phyloP scores from a whole-genome alignment of 2,113 vertebrate genomes.

The Peromyscus leucopus region DNA sequence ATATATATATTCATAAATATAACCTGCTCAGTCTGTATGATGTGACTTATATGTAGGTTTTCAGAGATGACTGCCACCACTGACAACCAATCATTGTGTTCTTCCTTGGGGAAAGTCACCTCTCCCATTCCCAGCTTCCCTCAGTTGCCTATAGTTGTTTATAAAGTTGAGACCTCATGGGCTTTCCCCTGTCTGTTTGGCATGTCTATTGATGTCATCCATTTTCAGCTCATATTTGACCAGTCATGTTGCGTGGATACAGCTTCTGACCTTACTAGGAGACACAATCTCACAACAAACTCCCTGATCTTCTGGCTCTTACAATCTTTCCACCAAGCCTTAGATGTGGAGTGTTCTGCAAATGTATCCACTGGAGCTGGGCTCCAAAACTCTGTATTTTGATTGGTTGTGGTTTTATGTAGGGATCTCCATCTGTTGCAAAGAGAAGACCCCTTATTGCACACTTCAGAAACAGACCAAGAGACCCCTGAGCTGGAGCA shows the following conservation, averaged over 20 bases:
- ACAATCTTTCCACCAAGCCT: background rate
- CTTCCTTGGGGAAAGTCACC: background rate
- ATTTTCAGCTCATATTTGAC: background rate
- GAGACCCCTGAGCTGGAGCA: background rate
- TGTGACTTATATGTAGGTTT: background rate
- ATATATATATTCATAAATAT: background rate
- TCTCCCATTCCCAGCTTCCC: background rate
- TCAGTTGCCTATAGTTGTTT: background rate
- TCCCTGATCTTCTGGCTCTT: background rate
- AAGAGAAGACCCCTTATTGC: background rate
- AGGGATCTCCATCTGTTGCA: background rate
- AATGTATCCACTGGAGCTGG: background rate
- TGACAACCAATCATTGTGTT: background rate
- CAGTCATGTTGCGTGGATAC: background rate
- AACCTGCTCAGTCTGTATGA: background rate
- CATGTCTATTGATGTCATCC: background rate
- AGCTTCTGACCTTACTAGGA: background rate
- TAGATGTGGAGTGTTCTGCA: background rate
- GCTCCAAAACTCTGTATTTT: background rate
- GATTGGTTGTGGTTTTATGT: background rate
- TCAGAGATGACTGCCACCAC: background rate
- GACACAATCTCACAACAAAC: background rate
- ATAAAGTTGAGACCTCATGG: background rate
- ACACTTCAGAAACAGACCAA: background rate
- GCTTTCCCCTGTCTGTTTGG: background rate